Evolutionary conservation across 2,797 vertebrate genomes (phyloP).

Genomic region (Sciaenops ocellatus): DNA sequence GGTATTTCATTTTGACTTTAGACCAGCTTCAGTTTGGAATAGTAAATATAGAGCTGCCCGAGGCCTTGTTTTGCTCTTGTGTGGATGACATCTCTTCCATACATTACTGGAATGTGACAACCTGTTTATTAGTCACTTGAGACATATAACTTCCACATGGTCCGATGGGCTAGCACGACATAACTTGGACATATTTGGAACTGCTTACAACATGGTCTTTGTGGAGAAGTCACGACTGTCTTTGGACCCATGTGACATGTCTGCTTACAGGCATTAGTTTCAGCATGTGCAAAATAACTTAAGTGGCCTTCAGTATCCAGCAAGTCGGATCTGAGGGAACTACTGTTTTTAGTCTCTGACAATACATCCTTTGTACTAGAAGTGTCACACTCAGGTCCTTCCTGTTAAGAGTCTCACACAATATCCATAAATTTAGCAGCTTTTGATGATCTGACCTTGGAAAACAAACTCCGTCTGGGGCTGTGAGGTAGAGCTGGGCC

Average conservation of each 20-base stretch:
- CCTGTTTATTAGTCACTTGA: constrained; percentile 74
- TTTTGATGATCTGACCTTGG: constrained; percentile 62
- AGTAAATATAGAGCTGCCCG: constrained; percentile 21
- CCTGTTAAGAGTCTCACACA: constrained; percentile 53
- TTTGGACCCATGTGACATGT: constrained; percentile 3
- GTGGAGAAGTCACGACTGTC: constrained; percentile 28
- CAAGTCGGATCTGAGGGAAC: not conserved
- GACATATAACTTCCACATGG: constrained; percentile 49
- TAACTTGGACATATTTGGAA: constrained; percentile 52
- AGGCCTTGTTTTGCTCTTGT: constrained; percentile 35
- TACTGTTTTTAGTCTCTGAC: constrained; percentile 22
- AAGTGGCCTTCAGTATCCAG: constrained; percentile 2
- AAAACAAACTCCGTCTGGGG: constrained; percentile 58
- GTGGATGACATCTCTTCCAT: constrained; percentile 28
- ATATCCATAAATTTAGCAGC: constrained; percentile 69
- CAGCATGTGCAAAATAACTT: not conserved
- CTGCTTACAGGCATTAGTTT: constrained; percentile 29
- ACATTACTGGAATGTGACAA: constrained; percentile 63
- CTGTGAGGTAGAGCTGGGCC: constrained; percentile 17
- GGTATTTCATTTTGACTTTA: not conserved
- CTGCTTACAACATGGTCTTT: constrained; percentile 50
- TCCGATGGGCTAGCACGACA: constrained; percentile 27
- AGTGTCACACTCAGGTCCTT: constrained; percentile 37
- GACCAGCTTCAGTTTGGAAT: not conserved
- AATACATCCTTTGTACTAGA: constrained; percentile 46